Percentiles rank a stretch among this genome's conserved stretches.
Conservation (phyloP, 1,140 invertebrate genomes). For the Tetragnatha versicolor region DNA sequence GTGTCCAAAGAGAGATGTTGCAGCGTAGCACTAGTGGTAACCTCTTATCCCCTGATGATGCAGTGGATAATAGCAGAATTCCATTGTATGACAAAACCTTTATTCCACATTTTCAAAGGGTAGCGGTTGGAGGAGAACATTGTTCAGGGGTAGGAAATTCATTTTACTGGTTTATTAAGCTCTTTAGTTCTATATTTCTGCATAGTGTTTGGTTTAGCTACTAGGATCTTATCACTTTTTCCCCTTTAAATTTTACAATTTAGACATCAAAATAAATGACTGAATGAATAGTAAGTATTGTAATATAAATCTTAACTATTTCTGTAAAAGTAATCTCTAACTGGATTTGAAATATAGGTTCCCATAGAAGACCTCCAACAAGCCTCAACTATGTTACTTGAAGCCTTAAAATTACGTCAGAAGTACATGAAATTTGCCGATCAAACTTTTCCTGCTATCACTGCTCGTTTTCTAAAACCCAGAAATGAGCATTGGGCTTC, state of each 20-base stretch:
- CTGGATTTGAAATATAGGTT: constrained; percentile 7
- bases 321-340: background rate
- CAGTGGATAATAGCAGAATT: background rate
- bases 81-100: constrained; percentile 67
- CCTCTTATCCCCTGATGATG: background rate
- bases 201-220: background rate
- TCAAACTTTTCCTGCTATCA: constrained; percentile 87
- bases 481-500: constrained; percentile 18
- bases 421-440: constrained; percentile 88
- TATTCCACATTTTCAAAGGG: constrained; percentile 86
- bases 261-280: background rate
- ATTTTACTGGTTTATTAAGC: background rate
- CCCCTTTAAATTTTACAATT: background rate
- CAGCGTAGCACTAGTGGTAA: constrained; percentile 25
- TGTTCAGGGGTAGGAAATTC: constrained; percentile 78
- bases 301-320: background rate
- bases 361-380: constrained; percentile 84
- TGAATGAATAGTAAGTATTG: background rate
- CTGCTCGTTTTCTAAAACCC: constrained; percentile 73
- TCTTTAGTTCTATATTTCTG: background rate
- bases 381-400: constrained; percentile 84
- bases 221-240: background rate
- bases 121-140: constrained; percentile 88
- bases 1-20: constrained; percentile 1
- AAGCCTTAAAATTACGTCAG: constrained; percentile 82